These are phyloP conservation scores for Knipowitschia caucasica DNA, from an alignment of 2,797 vertebrate species.

Conservation along the genomic window DNA sequence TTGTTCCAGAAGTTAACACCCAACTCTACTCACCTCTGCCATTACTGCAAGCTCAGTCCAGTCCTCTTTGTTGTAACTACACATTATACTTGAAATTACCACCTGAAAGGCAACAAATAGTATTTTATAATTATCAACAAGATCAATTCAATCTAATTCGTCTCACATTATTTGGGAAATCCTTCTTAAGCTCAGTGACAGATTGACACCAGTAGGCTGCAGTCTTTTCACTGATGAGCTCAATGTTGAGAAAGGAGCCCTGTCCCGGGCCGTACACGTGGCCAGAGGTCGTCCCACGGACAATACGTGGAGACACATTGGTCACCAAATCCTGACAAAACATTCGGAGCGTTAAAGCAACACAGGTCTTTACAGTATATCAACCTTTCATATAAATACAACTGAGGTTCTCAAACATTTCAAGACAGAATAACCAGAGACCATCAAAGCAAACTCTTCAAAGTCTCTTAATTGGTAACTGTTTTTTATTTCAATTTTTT, in stretches of 20 bases:
- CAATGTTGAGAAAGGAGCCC: conserved; percentile 92
- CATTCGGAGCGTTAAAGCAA: neutral
- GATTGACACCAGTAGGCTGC: conserved; percentile 90
- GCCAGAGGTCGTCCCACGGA: conserved; percentile 88
- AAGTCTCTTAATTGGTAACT: no score
- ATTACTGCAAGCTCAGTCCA: conserved; percentile 60
- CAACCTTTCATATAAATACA: neutral
- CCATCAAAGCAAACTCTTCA: no score
- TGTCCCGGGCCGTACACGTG: conserved; percentile 84
- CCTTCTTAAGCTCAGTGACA: conserved; percentile 84
- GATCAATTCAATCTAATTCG: neutral
- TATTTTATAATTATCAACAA: neutral
- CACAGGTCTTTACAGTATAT: neutral
- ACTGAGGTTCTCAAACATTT: no score
- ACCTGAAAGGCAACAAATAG: conserved; percentile 37
- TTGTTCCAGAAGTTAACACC: neutral
- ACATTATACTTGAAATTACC: conserved; percentile 72
- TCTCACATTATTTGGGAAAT: conserved; percentile 86
- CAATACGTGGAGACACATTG: conserved; percentile 91
- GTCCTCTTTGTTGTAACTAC: conserved; percentile 66
- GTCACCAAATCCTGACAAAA: conserved; percentile 86
- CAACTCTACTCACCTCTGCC: conserved; percentile 53
- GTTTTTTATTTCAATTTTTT: no score
- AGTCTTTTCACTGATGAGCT: conserved; percentile 94
- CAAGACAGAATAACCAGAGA: no score